These are phyloP conservation scores for Syncerus caffer DNA, from an alignment of 2,797 vertebrate genomes.

Conservation along the genomic window DNA sequence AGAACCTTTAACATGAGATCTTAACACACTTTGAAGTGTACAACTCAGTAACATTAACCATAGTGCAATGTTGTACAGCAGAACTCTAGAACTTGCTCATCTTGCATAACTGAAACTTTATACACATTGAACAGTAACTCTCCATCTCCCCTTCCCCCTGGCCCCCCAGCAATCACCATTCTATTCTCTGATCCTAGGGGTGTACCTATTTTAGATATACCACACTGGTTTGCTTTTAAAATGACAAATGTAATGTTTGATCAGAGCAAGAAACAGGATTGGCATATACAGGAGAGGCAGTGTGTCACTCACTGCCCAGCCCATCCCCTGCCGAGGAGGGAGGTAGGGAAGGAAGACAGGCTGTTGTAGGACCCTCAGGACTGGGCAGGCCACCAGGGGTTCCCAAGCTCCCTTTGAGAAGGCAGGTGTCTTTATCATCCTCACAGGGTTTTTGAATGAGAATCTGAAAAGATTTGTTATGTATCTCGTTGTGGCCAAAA, in stretches of 20 bases:
- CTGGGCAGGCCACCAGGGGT: neutral
- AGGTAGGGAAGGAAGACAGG: too few relatives aligned
- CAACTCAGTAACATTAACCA: neutral
- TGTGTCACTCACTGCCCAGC: neutral
- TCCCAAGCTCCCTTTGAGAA: neutral
- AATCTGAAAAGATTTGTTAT: neutral
- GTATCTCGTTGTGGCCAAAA: neutral
- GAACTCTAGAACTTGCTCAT: neutral
- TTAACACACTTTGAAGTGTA: neutral
- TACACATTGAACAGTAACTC: neutral
- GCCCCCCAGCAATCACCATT: neutral
- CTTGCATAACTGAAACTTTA: neutral
- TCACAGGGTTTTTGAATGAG: neutral
- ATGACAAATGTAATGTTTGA: neutral
- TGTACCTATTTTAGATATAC: neutral
- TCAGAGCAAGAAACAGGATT: neutral
- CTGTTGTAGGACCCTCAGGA: neutral
- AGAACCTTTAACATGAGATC: neutral
- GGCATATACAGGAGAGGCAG: neutral
- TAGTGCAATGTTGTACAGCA: neutral
- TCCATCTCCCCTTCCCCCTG: neutral
- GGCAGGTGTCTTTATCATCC: neutral
- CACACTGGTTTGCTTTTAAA: neutral
- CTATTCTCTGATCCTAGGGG: neutral
- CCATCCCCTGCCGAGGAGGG: fast-evolving